phyloP scores from a whole-genome alignment of 2,888 invertebrate species.

The Aricia artaxerxes region DNA sequence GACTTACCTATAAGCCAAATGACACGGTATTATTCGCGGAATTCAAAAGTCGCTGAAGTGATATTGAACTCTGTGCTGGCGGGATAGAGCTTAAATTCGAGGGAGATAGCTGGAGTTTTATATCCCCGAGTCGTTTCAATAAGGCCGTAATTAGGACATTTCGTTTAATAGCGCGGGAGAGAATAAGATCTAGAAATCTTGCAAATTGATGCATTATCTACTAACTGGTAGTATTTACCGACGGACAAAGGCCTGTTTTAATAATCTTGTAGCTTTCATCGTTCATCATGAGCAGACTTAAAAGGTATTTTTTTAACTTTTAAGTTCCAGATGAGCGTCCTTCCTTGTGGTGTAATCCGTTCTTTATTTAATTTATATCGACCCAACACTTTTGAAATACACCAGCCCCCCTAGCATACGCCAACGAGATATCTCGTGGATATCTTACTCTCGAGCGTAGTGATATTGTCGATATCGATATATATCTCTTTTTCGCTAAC shows the following conservation, averaged over 20 bases:
- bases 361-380: too few relatives aligned
- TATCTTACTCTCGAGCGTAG: too few relatives aligned
- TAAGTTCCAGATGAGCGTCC: too few relatives aligned
- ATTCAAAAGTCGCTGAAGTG: neutral
- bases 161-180: constrained; percentile 19
- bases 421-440: too few relatives aligned
- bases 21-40: constrained; percentile 33
- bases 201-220: constrained; percentile 26
- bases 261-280: neutral
- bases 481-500: too few relatives aligned
- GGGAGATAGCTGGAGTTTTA: constrained; percentile 3
- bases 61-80: neutral
- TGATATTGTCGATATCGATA: too few relatives aligned
- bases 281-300: neutral
- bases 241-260: constrained; percentile 13
- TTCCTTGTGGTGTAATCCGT: too few relatives aligned
- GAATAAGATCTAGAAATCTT: constrained; percentile 28
- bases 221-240: constrained; percentile 2
- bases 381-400: too few relatives aligned
- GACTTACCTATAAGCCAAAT: constrained; percentile 41
- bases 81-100: neutral
- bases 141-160: constrained; percentile 29
- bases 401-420: too few relatives aligned
- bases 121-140: constrained; percentile 26
- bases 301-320: too few relatives aligned